Percentiles rank a stretch among this genome's conserved stretches.
Evolutionary conservation across 1,140 invertebrate genomes (phyloP).

Genomic region (Caenorhabditis briggsae): DNA sequence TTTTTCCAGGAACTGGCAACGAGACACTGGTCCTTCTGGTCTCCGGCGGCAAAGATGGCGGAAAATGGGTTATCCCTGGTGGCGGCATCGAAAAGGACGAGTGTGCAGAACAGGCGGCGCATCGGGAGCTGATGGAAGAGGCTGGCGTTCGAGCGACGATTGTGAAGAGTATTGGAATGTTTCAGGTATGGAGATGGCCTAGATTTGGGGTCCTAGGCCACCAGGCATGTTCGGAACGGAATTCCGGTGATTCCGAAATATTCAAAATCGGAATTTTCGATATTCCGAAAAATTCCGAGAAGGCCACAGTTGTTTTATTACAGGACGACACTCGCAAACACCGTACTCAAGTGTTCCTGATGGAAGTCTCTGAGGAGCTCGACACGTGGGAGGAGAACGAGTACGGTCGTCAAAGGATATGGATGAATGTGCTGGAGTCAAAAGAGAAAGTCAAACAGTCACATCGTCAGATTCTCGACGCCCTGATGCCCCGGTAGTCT

Average conservation of each 20-base stretch:
- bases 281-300: not conserved
- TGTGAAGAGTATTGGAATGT: slow-evolving; percentile 47
- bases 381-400: slow-evolving; percentile 58
- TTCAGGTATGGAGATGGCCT: slow-evolving; percentile 47
- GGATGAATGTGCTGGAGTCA: slow-evolving; percentile 9
- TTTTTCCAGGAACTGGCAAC: slow-evolving; percentile 51
- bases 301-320: slow-evolving; percentile 4
- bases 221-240: too few species aligned
- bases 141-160: slow-evolving; percentile 54
- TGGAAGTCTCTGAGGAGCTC: slow-evolving; percentile 55
- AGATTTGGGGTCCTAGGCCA: too few species aligned
- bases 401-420: slow-evolving; percentile 34
- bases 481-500: slow-evolving; percentile 37
- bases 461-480: slow-evolving; percentile 33
- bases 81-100: slow-evolving; percentile 65
- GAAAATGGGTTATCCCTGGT: slow-evolving; percentile 61
- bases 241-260: too few species aligned
- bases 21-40: slow-evolving; percentile 55
- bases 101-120: slow-evolving; percentile 57
- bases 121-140: slow-evolving; percentile 60
- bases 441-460: slow-evolving; percentile 35
- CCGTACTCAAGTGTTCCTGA: slow-evolving; percentile 60
- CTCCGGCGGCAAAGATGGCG: slow-evolving; percentile 57
- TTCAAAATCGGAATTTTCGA: not conserved
- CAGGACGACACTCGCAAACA: slow-evolving; percentile 61